A percentile compares a stretch with the other conserved stretches of the same genome.
These are phyloP conservation scores for Haliaeetus leucogaster DNA, from an alignment of 2,113 vertebrate genomes.

Conservation along the genomic window DNA sequence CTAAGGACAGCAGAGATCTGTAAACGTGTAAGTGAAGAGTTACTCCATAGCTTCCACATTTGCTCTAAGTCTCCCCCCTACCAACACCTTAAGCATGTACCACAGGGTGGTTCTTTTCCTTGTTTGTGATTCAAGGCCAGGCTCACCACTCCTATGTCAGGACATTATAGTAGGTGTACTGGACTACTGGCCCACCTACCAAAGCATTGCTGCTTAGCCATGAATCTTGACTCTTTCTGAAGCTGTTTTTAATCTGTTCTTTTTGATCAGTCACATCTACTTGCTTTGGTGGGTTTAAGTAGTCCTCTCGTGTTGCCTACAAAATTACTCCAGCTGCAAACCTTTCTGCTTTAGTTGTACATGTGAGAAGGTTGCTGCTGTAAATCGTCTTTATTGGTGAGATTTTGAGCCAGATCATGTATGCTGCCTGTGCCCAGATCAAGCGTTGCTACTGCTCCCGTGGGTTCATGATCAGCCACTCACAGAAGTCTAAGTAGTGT, in stretches of 20 bases:
- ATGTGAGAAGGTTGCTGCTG: neutral
- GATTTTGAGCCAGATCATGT: neutral
- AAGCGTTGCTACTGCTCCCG: rapidly evolving
- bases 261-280: neutral
- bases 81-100: neutral
- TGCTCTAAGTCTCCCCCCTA: neutral
- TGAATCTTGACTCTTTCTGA: neutral
- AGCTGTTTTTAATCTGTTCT: neutral
- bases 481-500: neutral
- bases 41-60: neutral
- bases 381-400: neutral
- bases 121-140: neutral
- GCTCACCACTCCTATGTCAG: neutral
- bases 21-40: rapidly evolving
- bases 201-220: neutral
- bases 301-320: neutral
- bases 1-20: neutral
- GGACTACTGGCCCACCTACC: neutral
- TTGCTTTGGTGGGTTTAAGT: neutral
- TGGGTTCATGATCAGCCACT: neutral
- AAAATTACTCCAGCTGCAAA: neutral
- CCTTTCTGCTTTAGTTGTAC: neutral
- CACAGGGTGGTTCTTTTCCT: neutral
- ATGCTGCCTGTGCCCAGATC: neutral
- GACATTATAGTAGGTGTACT: too few species aligned